These are phyloP conservation scores for Microtus montanus DNA, from an alignment of 2,113 vertebrate genomes.

Conservation along the genomic window DNA sequence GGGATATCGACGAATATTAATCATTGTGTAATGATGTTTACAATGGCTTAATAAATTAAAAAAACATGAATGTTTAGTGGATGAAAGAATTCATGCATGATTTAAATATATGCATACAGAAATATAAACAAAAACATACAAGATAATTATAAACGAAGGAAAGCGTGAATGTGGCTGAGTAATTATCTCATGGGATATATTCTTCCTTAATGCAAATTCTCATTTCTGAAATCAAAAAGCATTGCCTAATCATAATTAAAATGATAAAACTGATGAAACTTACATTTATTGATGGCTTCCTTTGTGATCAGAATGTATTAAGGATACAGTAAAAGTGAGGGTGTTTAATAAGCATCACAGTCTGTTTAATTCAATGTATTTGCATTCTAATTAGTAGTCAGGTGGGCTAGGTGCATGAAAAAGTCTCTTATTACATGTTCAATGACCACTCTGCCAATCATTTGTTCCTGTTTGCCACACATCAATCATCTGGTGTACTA, in stretches of 20 bases:
- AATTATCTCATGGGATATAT: not conserved
- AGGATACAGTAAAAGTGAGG: fast-evolving
- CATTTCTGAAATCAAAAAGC: slow-evolving; percentile 42
- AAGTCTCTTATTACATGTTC: not conserved
- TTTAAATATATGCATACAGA: not conserved
- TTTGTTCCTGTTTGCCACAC: not conserved
- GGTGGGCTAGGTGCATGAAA: too few relatives aligned
- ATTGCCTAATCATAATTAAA: not conserved
- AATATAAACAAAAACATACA: not conserved
- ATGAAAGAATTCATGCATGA: not conserved
- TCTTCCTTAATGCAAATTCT: not conserved
- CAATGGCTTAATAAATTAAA: not conserved
- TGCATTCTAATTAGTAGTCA: not conserved
- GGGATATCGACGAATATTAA: not conserved
- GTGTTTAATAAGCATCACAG: not conserved
- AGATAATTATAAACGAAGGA: not conserved
- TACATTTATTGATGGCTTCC: not conserved
- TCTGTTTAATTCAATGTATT: slow-evolving; percentile 4
- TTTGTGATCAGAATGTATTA: not conserved
- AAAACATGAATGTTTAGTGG: not conserved
- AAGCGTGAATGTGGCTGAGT: not conserved
- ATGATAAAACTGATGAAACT: not conserved
- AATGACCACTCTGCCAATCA: not conserved
- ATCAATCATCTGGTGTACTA: not conserved
- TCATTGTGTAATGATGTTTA: slow-evolving; percentile 17